These are phyloP conservation scores for Centruroides sculpturatus DNA, from an alignment of 1,140 invertebrate genomes.

Conservation along the genomic window DNA sequence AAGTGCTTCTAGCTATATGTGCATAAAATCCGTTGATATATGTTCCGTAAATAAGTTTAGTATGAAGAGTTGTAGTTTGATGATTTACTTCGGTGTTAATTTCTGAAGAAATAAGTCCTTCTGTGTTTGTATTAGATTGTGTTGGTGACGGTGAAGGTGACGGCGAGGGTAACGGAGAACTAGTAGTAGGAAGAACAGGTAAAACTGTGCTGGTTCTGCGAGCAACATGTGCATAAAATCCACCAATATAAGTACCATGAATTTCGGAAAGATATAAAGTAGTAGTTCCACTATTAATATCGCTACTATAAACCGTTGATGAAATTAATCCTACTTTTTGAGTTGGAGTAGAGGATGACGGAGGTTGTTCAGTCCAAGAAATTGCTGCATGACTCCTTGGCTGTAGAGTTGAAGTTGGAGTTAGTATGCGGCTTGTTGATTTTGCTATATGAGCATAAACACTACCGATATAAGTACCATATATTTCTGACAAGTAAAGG, in stretches of 20 bases:
- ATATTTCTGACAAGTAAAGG: slow-evolving; percentile 26
- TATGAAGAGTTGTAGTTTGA: slow-evolving; percentile 81
- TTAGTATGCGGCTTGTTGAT: slow-evolving; percentile 11
- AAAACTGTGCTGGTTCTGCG: neutral
- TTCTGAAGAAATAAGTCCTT: slow-evolving; percentile 67
- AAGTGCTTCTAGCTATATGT: slow-evolving; percentile 38
- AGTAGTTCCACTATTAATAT: slow-evolving; percentile 81
- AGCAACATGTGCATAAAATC: slow-evolving; percentile 65
- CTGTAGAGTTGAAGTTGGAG: slow-evolving; percentile 1
- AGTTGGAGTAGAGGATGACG: neutral
- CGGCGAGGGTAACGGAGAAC: neutral
- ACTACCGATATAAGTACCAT: slow-evolving; percentile 30
- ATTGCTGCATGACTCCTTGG: neutral
- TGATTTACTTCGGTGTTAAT: slow-evolving; percentile 79
- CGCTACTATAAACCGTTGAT: slow-evolving; percentile 51
- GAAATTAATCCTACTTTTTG: slow-evolving; percentile 28
- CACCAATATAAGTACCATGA: slow-evolving; percentile 68
- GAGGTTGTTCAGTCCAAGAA: neutral
- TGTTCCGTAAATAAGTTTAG: slow-evolving; percentile 72
- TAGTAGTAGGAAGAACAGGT: neutral
- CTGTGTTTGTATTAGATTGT: too few species aligned
- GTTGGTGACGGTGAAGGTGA: too few species aligned
- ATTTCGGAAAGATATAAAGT: slow-evolving; percentile 81
- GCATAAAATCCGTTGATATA: slow-evolving; percentile 76
- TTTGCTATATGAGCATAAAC: slow-evolving; percentile 36